Base-by-base conservation (phyloP, 2,113 vertebrate species). In the Plectropomus leopardus region DNA sequence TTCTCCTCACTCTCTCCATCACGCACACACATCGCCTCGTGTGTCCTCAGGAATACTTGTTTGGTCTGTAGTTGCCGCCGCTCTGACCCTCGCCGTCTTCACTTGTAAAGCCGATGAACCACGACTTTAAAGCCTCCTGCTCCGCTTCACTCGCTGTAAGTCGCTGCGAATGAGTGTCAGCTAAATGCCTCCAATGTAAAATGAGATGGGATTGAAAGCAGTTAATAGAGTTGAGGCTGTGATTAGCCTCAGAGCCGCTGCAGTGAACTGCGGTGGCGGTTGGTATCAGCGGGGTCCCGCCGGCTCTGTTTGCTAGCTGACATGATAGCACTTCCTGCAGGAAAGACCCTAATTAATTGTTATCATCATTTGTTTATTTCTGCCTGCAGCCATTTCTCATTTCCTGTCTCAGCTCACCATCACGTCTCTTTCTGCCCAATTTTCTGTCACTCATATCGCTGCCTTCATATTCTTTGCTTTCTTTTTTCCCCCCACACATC, bases 301-400 rank as follows among this genome's bases (percentile, higher is more conserved):
- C 23, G 72, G 72, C 77, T 69, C 64, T 32, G 76, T 50, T 78
- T 66, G 66, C 73, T 34, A 2, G 65, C 83, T 82, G 78, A 84
- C 80, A 84, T 16, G 64, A 86, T 58, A 60, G 65, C 45, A 71
- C 83, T 75, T 86, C 67, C 87, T 80, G 76, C 69, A 82, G 87
- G 75, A 89, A 75, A 57, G 47, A 70, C 63, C 53, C 82, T 84
- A 74, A 88, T 86, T 88, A 84, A 82, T 76, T 76, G 71, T 87
- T 74, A 69, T 84, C 58, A 68, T 80, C 66, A 54, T 81, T 66
- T 80, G 68, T 66, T 83, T 83, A 58, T 82, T 91, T 72, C 50
- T 79, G 76, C 85, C 78, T 59, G 53, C 45, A 65, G 82, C 65
- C 55, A 23, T 80, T 54, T 67, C 67, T 85, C 32, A n/a, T 85